These are phyloP conservation scores for Orchesella flavescens DNA, from an alignment of 2,888 invertebrate genomes.

Conservation along the genomic window DNA sequence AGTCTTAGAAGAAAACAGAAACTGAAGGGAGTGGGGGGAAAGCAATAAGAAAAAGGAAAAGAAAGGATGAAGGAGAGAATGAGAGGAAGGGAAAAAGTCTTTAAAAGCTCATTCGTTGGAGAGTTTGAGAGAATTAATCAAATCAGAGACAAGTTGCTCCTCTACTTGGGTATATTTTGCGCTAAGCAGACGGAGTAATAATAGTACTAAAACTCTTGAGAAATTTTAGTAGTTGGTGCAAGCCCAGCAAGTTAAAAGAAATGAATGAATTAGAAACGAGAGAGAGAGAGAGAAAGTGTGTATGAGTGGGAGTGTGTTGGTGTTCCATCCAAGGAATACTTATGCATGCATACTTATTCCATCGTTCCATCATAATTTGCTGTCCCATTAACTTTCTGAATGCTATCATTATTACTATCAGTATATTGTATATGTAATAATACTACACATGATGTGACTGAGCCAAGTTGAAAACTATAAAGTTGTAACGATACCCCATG, in stretches of 20 bases:
- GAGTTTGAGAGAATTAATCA: slow-evolving; percentile 58
- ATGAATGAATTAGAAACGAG: not conserved
- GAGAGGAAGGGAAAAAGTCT: slow-evolving; percentile 40
- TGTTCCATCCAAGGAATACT: slow-evolving; percentile 8
- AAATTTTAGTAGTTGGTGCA: not conserved
- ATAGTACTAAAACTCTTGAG: slow-evolving; percentile 12
- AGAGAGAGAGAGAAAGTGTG: not conserved
- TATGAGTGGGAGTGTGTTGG: not conserved
- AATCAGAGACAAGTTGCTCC: slow-evolving; percentile 53
- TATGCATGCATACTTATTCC: slow-evolving; percentile 34
- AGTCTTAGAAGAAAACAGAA: slow-evolving; percentile 6
- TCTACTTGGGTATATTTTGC: slow-evolving; percentile 9
- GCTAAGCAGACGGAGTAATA: not conserved
- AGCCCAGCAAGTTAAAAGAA: slow-evolving; percentile 1
- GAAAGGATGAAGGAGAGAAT: slow-evolving; percentile 17
- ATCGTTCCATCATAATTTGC: slow-evolving; percentile 45
- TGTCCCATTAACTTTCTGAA: slow-evolving; percentile 58
- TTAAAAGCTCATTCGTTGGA: slow-evolving; percentile 52
- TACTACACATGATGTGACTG: too few relatives aligned
- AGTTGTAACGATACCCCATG: not conserved
- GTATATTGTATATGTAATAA: too few relatives aligned
- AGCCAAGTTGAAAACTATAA: slow-evolving; percentile 9
- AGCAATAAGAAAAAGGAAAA: slow-evolving; percentile 4
- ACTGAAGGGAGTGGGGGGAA: not conserved
- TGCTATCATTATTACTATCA: slow-evolving; percentile 32